Evolutionary conservation across 2,888 invertebrate genomes (phyloP).

Genomic region (Hypolimnas misippus): DNA sequence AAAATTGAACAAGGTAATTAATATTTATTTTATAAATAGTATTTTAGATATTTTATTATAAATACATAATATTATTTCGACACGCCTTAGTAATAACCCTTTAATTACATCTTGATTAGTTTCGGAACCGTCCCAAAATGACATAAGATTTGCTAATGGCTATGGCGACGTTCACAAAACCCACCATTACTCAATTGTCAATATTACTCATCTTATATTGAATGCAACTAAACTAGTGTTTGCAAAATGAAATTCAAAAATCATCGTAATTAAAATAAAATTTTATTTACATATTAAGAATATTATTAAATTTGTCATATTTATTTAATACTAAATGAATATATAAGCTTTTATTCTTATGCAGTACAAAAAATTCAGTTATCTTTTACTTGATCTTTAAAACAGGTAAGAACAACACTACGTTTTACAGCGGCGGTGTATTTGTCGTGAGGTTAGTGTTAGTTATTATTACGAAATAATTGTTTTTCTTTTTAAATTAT

Average conservation of each 20-base stretch:
- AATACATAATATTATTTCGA: conserved; percentile 31
- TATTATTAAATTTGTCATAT: neutral
- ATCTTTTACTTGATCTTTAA: neutral
- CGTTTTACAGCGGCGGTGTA: conserved; percentile 60
- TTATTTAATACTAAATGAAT: neutral
- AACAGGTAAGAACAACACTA: conserved; percentile 30
- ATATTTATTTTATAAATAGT: neutral
- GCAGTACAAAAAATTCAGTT: neutral
- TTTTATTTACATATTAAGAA: neutral
- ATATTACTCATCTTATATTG: neutral
- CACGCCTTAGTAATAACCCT: conserved; percentile 34
- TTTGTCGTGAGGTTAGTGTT: conserved; percentile 74
- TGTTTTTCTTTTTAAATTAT: conserved; percentile 54
- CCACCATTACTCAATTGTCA: neutral
- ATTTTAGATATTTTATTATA: neutral
- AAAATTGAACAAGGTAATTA: neutral
- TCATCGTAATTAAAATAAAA: neutral
- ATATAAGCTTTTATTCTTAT: neutral
- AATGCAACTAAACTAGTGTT: conserved; percentile 6
- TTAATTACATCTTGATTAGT: conserved; percentile 38
- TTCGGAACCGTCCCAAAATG: conserved; percentile 40
- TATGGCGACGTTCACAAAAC: neutral
- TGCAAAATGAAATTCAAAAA: neutral
- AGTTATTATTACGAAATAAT: conserved; percentile 56
- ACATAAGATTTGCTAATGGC: conserved; percentile 23